Conservation (phyloP, 2,888 invertebrate genomes). For the Salpingus planirostris region DNA sequence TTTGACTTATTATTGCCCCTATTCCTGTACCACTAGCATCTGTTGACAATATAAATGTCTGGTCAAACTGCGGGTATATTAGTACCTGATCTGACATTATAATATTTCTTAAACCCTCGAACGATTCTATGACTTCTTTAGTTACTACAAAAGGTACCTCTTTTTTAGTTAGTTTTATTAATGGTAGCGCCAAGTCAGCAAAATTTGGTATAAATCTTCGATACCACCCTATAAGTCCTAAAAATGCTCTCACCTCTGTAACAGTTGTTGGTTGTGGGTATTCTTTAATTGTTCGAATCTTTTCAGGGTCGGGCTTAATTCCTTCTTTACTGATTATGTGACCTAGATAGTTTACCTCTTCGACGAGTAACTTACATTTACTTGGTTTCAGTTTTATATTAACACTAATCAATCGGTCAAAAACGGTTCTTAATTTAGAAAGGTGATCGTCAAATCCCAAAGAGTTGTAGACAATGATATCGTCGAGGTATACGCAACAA, state of each 20-base stretch:
- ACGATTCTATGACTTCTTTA: neutral
- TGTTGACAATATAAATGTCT: constrained; percentile 1
- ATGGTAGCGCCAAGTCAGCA: neutral
- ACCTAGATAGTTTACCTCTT: constrained; percentile 15
- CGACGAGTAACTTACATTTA: constrained; percentile 13
- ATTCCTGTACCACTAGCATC: neutral
- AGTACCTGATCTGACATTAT: neutral
- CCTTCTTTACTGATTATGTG: constrained; percentile 8
- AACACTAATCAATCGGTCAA: constrained; percentile 11
- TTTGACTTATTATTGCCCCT: neutral
- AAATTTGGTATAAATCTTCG: constrained; percentile 1
- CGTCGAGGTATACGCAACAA: constrained; percentile 15
- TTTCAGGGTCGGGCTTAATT: neutral
- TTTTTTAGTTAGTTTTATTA: neutral
- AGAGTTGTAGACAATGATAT: constrained; percentile 5
- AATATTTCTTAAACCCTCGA: neutral
- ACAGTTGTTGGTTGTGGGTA: constrained; percentile 1
- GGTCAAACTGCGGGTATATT: neutral
- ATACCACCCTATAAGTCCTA: constrained; percentile 1
- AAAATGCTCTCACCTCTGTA: neutral
- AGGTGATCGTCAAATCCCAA: constrained; percentile 5
- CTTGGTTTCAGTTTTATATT: constrained; percentile 18
- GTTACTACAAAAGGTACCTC: neutral
- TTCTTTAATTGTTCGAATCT: neutral
- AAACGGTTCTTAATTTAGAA: constrained; percentile 1